A percentile compares a stretch with the other conserved stretches of the same genome.
phyloP scores from a whole-genome alignment of 35 echinoderm and acorn worm species.

The Chiridota heheva region DNA sequence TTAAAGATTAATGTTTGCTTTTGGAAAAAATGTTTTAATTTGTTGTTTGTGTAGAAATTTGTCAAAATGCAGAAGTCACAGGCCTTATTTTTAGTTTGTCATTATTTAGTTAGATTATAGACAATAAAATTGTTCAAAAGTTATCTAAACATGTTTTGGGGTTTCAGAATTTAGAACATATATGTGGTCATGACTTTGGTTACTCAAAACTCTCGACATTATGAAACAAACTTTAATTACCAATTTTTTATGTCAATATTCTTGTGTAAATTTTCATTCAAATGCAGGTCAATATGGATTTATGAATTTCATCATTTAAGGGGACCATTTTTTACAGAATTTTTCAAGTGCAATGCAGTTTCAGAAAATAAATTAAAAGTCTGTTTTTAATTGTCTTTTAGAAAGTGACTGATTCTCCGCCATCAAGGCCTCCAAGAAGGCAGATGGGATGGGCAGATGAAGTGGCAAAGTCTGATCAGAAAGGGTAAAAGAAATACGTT shows the following conservation, averaged over 20 bases:
- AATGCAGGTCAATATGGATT: background rate
- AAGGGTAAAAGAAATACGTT: constrained; percentile 22
- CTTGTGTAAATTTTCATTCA: background rate
- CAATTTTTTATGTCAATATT: background rate
- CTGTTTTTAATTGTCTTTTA: too few species aligned
- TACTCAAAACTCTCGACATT: too few species aligned
- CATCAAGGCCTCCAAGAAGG: constrained; percentile 63
- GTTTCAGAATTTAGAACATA: too few species aligned
- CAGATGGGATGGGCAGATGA: constrained; percentile 90
- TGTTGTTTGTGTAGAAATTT: background rate
- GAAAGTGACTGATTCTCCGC: constrained; percentile 27
- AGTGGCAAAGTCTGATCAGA: constrained; percentile 31
- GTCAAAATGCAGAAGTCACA: background rate
- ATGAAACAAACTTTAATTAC: too few species aligned
- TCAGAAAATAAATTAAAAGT: background rate
- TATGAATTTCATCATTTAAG: background rate
- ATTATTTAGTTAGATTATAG: too few species aligned
- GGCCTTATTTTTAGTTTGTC: too few species aligned
- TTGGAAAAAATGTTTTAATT: too few species aligned
- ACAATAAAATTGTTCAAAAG: too few species aligned
- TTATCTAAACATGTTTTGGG: too few species aligned
- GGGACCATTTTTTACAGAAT: background rate
- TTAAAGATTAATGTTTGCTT: too few species aligned
- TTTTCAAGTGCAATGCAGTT: background rate
- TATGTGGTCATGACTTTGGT: too few species aligned